These are phyloP conservation scores for Chaetogeoica ovagalla DNA, from an alignment of 2,888 invertebrate genomes.

Conservation along the genomic window DNA sequence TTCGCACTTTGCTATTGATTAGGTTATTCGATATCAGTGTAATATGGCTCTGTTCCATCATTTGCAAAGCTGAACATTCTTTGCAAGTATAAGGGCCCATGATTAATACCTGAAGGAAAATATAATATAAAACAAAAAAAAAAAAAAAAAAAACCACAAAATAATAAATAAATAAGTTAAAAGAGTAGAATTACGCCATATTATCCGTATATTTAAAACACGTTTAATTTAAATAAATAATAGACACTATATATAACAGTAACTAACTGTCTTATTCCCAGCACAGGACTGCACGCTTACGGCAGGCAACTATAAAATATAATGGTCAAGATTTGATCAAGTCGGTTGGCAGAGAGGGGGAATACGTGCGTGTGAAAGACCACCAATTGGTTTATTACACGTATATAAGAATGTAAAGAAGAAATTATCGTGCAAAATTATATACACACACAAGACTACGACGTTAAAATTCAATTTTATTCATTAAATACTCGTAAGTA, in stretches of 20 bases:
- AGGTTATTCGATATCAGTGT: slow-evolving; percentile 34
- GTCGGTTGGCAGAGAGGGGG: slow-evolving; percentile 23
- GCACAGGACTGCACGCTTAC: not conserved
- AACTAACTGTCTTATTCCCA: not conserved
- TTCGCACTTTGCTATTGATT: slow-evolving; percentile 29
- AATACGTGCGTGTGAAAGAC: slow-evolving; percentile 26
- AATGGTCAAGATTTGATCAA: slow-evolving; percentile 14
- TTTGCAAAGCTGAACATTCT: slow-evolving; percentile 46
- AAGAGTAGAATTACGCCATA: not conserved
- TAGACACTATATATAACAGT: not conserved
- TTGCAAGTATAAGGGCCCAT: slow-evolving; percentile 51
- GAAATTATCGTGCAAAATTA: slow-evolving; percentile 30
- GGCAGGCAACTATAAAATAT: not conserved
- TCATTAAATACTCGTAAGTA: slow-evolving; percentile 2
- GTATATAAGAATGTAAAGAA: slow-evolving; percentile 8
- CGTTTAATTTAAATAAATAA: not conserved
- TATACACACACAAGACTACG: not conserved
- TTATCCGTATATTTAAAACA: slow-evolving; percentile 8
- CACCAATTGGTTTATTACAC: slow-evolving; percentile 29
- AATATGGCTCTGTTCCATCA: slow-evolving; percentile 44
- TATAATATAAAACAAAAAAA: not conserved
- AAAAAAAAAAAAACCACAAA: not conserved
- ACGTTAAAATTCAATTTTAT: slow-evolving; percentile 9
- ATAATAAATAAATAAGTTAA: not conserved
- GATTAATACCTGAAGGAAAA: slow-evolving; percentile 32